These are phyloP conservation scores for Cydia fagiglandana DNA, from an alignment of 1,140 invertebrate species.

Conservation along the genomic window DNA sequence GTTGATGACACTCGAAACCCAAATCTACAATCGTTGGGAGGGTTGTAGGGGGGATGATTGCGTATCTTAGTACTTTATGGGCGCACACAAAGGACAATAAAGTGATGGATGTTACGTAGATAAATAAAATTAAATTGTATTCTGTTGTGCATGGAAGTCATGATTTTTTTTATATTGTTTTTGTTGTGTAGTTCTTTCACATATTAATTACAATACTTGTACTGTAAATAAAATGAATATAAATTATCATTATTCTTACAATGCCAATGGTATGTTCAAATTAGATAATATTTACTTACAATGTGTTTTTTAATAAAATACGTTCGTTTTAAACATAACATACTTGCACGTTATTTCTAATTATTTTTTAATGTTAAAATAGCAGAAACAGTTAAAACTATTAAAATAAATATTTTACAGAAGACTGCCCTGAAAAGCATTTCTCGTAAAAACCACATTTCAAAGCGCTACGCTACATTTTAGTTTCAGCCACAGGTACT, in stretches of 20 bases:
- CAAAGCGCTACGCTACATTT: background rate
- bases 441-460: background rate
- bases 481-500: background rate
- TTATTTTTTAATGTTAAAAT: too few relatives aligned
- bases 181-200: too few relatives aligned
- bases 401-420: background rate
- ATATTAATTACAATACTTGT: too few relatives aligned
- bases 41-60: slow-evolving; percentile 6
- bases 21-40: slow-evolving; percentile 15
- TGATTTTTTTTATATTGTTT: background rate
- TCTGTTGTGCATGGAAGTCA: background rate
- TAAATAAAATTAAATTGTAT: background rate
- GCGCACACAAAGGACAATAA: background rate
- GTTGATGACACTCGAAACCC: slow-evolving; percentile 16
- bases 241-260: too few relatives aligned
- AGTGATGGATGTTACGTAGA: background rate
- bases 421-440: background rate
- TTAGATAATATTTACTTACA: too few relatives aligned
- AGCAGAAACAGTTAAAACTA: background rate
- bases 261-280: too few relatives aligned
- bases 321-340: too few relatives aligned
- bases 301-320: too few relatives aligned
- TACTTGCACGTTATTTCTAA: too few relatives aligned
- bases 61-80: slow-evolving; percentile 5
- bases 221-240: too few relatives aligned